Conservation (phyloP, 30 jellyfish, hydroid and myxozoan genomes). For the Turritopsis dohrnii region DNA sequence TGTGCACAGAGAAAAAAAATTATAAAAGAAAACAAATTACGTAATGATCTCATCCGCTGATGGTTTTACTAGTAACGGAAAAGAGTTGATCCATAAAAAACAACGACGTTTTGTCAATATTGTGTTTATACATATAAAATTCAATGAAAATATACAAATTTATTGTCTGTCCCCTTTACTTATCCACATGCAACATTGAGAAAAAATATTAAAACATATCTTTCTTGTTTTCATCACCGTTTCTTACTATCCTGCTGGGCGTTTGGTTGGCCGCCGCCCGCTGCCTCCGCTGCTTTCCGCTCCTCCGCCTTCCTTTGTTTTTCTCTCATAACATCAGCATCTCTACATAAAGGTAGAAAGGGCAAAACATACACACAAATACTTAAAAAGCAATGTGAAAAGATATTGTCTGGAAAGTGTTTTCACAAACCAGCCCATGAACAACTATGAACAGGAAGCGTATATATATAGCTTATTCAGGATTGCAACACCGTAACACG, state of each 20-base stretch:
- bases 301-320: conserved; percentile 74
- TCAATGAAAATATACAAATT: neutral
- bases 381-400: too few relatives aligned
- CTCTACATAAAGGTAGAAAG: conserved; percentile 32
- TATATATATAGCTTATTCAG: too few relatives aligned
- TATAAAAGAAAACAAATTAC: too few relatives aligned
- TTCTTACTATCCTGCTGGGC: neutral
- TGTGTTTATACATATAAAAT: neutral
- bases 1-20: too few relatives aligned
- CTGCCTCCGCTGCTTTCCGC: conserved; percentile 41
- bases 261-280: conserved; percentile 26
- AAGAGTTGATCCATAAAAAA: too few relatives aligned
- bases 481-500: too few relatives aligned
- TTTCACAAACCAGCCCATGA: too few relatives aligned
- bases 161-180: neutral
- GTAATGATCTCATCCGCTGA: neutral
- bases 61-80: neutral
- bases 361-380: too few relatives aligned
- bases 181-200: neutral
- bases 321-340: conserved; percentile 83
- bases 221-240: neutral
- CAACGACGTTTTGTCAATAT: neutral
- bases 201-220: neutral
- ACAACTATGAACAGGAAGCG: too few relatives aligned
- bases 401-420: too few relatives aligned